Percentiles rank a stretch among this genome's conserved stretches.
Conservation (phyloP, 2,113 vertebrate genomes). For the Bungarus multicinctus region DNA sequence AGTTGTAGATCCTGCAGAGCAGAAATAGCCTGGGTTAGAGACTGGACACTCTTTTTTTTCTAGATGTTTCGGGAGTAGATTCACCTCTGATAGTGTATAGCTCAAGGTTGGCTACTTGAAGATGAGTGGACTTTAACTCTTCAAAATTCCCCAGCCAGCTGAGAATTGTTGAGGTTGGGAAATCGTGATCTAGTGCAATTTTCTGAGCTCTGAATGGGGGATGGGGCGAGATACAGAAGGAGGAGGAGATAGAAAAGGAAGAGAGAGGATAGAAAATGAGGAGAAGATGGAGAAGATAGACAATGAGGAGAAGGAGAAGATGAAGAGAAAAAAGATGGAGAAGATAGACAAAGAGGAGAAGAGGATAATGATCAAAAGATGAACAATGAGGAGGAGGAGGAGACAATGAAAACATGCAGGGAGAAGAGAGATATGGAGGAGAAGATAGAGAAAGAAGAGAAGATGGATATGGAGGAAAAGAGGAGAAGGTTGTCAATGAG, state of each 20-base stretch:
- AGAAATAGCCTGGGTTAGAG: background rate
- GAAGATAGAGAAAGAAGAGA: background rate
- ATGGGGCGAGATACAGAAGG: no score
- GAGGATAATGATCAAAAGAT: no score
- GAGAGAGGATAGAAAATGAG: background rate
- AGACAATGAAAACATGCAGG: background rate
- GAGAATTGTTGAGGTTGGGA: background rate
- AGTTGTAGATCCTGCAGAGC: background rate
- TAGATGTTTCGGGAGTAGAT: background rate
- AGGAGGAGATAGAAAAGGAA: no score
- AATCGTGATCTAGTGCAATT: background rate
- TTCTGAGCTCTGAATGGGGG: background rate
- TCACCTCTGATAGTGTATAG: background rate
- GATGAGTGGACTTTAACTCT: background rate
- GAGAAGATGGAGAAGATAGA: no score
- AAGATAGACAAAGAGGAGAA: no score
- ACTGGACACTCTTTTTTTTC: background rate
- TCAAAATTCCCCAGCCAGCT: background rate
- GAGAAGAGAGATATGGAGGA: background rate
- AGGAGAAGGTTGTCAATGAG: no score
- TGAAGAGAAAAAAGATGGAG: background rate
- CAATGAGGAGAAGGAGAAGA: background rate
- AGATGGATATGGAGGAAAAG: background rate
- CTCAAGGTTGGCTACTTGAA: background rate
- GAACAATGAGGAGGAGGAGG: no score